Evolutionary conservation across 2,888 invertebrate species (phyloP).

Genomic region (Thalpophila matura): DNA sequence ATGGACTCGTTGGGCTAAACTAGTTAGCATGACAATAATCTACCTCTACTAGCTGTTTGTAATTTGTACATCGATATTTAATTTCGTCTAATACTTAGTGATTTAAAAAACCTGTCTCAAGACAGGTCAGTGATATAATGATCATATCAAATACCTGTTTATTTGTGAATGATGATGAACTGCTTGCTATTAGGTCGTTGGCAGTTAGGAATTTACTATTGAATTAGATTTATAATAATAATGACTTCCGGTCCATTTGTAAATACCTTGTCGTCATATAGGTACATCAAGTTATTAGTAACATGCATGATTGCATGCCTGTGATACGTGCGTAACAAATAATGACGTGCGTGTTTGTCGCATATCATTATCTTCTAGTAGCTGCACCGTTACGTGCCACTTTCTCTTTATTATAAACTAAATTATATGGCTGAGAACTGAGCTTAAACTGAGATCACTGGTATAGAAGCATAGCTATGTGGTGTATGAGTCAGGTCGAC

Average conservation of each 20-base stretch:
- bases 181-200: not conserved
- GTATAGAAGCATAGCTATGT: slow-evolving; percentile 31
- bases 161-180: too few species aligned
- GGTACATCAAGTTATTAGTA: slow-evolving; percentile 25
- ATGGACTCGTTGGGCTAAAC: slow-evolving; percentile 16
- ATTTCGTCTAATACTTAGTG: not conserved
- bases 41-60: not conserved
- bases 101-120: not conserved
- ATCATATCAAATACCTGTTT: too few species aligned
- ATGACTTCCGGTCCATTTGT: slow-evolving; percentile 13
- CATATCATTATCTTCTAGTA: slow-evolving; percentile 57
- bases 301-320: slow-evolving; percentile 31
- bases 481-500: slow-evolving; percentile 64
- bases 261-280: slow-evolving; percentile 13
- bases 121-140: not conserved
- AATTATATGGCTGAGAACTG: slow-evolving; percentile 28
- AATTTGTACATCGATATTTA: not conserved
- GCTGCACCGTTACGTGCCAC: slow-evolving; percentile 57
- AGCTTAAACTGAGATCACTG: slow-evolving; percentile 35
- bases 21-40: slow-evolving; percentile 1
- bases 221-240: slow-evolving; percentile 5
- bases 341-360: slow-evolving; percentile 57
- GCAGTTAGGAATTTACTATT: not conserved
- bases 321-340: slow-evolving; percentile 42
- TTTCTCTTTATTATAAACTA: slow-evolving; percentile 63